These are phyloP conservation scores for Myoxocephalus aenaeus DNA, from an alignment of 2,797 vertebrate genomes.

Conservation along the genomic window DNA sequence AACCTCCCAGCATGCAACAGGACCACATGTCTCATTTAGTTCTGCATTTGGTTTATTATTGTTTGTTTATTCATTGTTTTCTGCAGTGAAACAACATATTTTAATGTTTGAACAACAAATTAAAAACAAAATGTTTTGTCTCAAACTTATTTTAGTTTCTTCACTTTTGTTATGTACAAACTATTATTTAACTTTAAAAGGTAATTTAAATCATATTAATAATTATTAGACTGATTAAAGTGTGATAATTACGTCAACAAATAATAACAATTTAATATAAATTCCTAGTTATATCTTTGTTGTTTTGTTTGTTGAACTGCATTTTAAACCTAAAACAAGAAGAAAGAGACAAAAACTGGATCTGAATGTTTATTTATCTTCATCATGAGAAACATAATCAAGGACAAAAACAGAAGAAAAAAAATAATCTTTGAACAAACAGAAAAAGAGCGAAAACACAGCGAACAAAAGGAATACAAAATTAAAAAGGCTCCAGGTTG, in stretches of 20 bases:
- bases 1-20: not conserved
- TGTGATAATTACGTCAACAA: too few species aligned
- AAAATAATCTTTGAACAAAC: slow-evolving; percentile 42
- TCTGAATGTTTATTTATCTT: slow-evolving; percentile 45
- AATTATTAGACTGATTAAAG: not conserved
- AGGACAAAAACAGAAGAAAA: slow-evolving; percentile 44
- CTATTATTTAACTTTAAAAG: too few species aligned
- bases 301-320: not conserved
- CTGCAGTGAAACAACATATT: not conserved
- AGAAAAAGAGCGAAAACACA: slow-evolving; percentile 25
- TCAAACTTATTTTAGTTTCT: not conserved
- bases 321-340: not conserved
- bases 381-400: slow-evolving; percentile 58
- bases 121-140: not conserved
- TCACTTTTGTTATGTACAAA: not conserved
- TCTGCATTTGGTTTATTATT: too few species aligned
- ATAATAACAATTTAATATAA: not conserved
- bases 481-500: slow-evolving; percentile 20
- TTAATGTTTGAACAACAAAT: not conserved
- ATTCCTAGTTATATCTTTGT: too few species aligned
- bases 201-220: not conserved
- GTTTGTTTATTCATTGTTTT: too few species aligned
- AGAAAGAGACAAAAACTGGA: not conserved
- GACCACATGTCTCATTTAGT: not conserved
- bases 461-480: not conserved